These are phyloP conservation scores for Scaptodrosophila latifasciaeformis DNA, from an alignment of 2,888 invertebrate genomes.

Conservation along the genomic window DNA sequence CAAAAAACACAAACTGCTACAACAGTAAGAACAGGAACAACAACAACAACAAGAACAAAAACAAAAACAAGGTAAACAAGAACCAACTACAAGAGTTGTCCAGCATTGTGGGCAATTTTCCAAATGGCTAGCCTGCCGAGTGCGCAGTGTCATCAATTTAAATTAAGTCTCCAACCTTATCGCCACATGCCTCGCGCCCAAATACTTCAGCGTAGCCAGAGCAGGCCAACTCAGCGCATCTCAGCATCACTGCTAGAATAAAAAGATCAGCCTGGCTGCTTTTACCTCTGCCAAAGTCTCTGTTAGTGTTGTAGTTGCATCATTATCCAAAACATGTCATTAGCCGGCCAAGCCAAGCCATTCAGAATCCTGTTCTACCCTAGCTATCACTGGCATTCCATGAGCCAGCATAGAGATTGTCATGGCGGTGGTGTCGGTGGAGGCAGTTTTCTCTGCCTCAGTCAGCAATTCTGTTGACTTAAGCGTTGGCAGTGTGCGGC, in stretches of 20 bases:
- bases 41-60: too few relatives aligned
- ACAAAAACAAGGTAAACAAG: too few relatives aligned
- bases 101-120: constrained; percentile 57
- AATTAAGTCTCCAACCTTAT: constrained; percentile 65
- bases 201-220: constrained; percentile 1
- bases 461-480: too few relatives aligned
- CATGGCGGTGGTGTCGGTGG: constrained; percentile 6
- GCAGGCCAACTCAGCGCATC: not conserved
- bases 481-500: constrained; percentile 42
- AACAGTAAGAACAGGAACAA: not conserved
- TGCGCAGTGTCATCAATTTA: constrained; percentile 67
- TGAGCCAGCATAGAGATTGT: constrained; percentile 8
- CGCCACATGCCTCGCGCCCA: constrained; percentile 25
- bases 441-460: not conserved
- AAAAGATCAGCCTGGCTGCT: constrained; percentile 5
- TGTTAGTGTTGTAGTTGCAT: constrained; percentile 33
- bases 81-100: constrained; percentile 32
- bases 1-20: not conserved
- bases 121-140: constrained; percentile 46
- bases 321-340: constrained; percentile 74
- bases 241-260: not conserved
- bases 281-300: constrained; percentile 38
- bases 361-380: constrained; percentile 64
- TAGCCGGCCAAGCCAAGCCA: constrained; percentile 52
- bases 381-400: constrained; percentile 44